Base-by-base conservation (phyloP, 2,113 vertebrate species). In the Regulus satrapa region DNA sequence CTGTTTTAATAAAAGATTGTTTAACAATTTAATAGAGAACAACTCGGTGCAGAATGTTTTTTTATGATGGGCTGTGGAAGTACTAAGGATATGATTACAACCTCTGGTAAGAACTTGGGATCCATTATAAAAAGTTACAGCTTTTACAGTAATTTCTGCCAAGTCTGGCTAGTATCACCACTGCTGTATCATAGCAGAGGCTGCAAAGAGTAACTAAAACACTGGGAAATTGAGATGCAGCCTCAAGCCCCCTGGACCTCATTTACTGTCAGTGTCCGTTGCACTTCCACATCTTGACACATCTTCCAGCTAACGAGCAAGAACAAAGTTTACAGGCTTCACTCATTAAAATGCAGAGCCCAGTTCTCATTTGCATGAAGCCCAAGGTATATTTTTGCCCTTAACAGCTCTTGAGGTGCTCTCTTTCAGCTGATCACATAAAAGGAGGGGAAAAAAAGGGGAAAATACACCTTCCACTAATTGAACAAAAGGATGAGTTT, bases 1-100 rank as follows among this genome's bases (percentile, higher is more conserved):
- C 49, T 49, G 26, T 61, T 90, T 90, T 86, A 96, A 88, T 94
- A 67, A 91, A 81, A 87, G 67, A 40, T 71, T 78, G 32, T 76
- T 71, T 61, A 69, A 89, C 73, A 92, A 69, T 94, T 83, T 95
- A 88, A 88, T 73, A 73, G 64, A 73, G 77, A 94, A 52, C 78
- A 89, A 58, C 85, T 85, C 61, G 5, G 48, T 12, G 66, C 13
- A 14, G 45, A 38, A 29, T 61, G 68, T 28, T 59, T 76, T 68
- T 95, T 96, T 82, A 88, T 54, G 75, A 43, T 52, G n/a, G 55
- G 46, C 63, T 87, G 16, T 92, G 74, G 36, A 62, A 66, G 12
- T 63, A 54, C 55, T 79, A 17, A 52, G 45, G 48, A 45, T 64
- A 59, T 43, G 24, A 51, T 91, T 91, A 69, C 66, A 85, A 62